phyloP scores from a whole-genome alignment of 2,797 vertebrate genomes.

The Cuculus canorus region DNA sequence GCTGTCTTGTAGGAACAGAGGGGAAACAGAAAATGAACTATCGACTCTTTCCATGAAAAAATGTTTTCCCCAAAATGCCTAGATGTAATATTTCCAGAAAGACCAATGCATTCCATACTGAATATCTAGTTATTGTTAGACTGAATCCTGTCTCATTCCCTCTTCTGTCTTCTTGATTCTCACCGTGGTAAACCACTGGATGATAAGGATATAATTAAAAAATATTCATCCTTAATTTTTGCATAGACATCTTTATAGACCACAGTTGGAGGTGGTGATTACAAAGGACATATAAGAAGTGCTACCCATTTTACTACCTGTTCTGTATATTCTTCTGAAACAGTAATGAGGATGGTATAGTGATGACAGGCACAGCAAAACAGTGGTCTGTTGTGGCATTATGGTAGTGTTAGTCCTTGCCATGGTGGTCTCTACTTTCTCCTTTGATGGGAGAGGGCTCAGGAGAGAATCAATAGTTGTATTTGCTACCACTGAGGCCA shows the following conservation, averaged over 20 bases:
- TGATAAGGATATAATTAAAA: not conserved
- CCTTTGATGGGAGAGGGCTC: not conserved
- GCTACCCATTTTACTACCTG: not conserved
- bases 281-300: not conserved
- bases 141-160: not conserved
- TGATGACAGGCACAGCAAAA: not conserved
- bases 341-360: not conserved
- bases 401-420: no score
- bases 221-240: not conserved
- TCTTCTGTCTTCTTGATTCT: not conserved
- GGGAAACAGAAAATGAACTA: not conserved
- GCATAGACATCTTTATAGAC: not conserved
- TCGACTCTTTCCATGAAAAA: not conserved
- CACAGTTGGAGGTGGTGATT: not conserved
- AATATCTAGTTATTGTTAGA: not conserved
- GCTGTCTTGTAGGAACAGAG: not conserved
- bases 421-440: not conserved
- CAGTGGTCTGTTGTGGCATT: fast-evolving
- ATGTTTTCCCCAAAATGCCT: not conserved
- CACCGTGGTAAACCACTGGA: not conserved
- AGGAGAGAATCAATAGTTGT: not conserved
- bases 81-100: not conserved
- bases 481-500: not conserved
- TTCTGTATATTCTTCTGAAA: not conserved
- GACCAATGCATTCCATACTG: not conserved